A percentile compares a stretch with the other conserved stretches of the same genome.
Evolutionary conservation across 2,797 vertebrate species (phyloP).

Genomic region (Coranthus polyacanthus): DNA sequence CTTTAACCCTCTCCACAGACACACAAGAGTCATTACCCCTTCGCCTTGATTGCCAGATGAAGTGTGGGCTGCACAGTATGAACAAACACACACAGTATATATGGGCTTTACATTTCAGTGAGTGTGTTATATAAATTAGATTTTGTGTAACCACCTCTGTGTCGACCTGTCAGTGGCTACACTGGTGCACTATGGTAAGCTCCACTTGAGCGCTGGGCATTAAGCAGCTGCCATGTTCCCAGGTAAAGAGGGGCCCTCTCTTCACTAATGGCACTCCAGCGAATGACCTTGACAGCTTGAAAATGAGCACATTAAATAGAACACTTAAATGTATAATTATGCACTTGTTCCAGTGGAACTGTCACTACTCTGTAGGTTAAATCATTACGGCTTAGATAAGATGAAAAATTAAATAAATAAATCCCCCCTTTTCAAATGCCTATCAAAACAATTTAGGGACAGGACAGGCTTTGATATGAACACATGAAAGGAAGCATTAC

Average conservation of each 20-base stretch:
- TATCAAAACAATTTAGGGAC: conserved; percentile 71
- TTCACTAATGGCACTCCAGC: conserved; percentile 77
- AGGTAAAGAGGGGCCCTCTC: conserved; percentile 74
- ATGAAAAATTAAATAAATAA: conserved; percentile 35
- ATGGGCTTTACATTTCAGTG: conserved; percentile 2
- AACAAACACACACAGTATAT: conserved; percentile 51
- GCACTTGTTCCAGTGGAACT: conserved; percentile 77
- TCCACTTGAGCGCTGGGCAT: conserved; percentile 53
- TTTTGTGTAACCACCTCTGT: background rate
- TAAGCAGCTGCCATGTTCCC: conserved; percentile 64
- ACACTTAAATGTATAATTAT: conserved; percentile 86
- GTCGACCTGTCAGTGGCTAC: conserved; percentile 27
- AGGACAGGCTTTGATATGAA: conserved; percentile 51
- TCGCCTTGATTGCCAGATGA: conserved; percentile 54
- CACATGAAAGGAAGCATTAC: conserved; percentile 56
- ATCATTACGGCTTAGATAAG: conserved; percentile 57
- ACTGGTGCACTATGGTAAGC: conserved; percentile 6
- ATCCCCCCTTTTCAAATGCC: conserved; percentile 35
- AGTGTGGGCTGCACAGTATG: conserved; percentile 34
- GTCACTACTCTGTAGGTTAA: conserved; percentile 75
- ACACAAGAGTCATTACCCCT: conserved; percentile 67
- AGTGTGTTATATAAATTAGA: conserved; percentile 28
- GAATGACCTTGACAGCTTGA: conserved; percentile 82
- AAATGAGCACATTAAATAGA: conserved; percentile 85
- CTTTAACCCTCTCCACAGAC: conserved; percentile 73